Percentiles rank a stretch among this genome's conserved stretches.
Conservation (phyloP, 2,888 invertebrate species). For the Ichneumoninae sp. region DNA sequence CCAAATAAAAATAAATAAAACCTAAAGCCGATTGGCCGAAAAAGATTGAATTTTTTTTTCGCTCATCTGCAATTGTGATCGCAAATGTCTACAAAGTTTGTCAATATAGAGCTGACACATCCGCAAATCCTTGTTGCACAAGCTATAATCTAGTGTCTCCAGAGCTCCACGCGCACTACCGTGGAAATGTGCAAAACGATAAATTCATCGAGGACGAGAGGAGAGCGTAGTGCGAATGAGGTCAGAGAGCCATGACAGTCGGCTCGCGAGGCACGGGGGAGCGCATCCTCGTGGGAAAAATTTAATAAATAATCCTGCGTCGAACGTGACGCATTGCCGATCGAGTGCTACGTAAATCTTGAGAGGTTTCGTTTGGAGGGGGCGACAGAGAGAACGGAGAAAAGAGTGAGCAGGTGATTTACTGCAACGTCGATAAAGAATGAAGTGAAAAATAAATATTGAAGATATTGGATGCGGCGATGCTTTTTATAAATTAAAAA, state of each 20-base stretch:
- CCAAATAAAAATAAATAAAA: background rate
- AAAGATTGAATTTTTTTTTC: background rate
- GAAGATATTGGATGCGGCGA: background rate
- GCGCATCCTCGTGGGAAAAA: slow-evolving; percentile 60
- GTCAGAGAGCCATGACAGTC: slow-evolving; percentile 58
- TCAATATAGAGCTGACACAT: slow-evolving; percentile 2
- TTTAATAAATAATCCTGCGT: slow-evolving; percentile 66
- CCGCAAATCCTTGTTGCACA: slow-evolving; percentile 32
- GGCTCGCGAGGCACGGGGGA: background rate
- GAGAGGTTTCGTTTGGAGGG: slow-evolving; percentile 19
- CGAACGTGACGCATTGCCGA: slow-evolving; percentile 66
- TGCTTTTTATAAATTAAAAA: background rate
- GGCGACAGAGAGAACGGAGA: slow-evolving; percentile 18
- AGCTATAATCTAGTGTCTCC: slow-evolving; percentile 12
- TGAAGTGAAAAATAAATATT: slow-evolving; percentile 31
- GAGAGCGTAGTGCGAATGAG: slow-evolving; percentile 55
- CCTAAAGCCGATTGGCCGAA: background rate
- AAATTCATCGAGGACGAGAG: slow-evolving; percentile 56
- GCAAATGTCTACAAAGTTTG: background rate
- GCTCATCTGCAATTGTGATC: background rate
- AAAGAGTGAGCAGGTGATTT: slow-evolving; percentile 37
- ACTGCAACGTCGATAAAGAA: slow-evolving; percentile 45
- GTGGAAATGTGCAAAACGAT: slow-evolving; percentile 52
- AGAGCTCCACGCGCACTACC: slow-evolving; percentile 17
- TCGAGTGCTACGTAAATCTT: slow-evolving; percentile 62